Evolutionary conservation across 1,140 invertebrate species (phyloP), one percentile per base, ranked within the genome.

Genomic region (Temnothorax nylanderi): DNA sequence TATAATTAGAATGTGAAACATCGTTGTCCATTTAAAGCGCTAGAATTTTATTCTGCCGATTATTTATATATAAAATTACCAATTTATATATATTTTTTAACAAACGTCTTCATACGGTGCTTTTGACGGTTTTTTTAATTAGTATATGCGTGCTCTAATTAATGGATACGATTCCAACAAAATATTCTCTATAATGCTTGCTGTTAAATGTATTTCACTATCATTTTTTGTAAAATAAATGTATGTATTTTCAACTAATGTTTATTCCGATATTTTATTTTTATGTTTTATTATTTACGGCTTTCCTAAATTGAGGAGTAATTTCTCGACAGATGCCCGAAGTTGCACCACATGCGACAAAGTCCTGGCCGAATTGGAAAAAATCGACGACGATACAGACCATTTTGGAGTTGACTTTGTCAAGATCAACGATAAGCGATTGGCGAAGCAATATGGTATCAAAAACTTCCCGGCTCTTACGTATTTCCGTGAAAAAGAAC

Each of bases 361-460:
- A 95, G 98, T 98, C 87, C 96, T 99, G 92, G 97, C 97, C 89
- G 98, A 99, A 96, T 95, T 99, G 93, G 98, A 99, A 95, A 98
- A 98, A 95, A 99, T 99, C 93, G 98, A 99, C 96, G 98, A 99
- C 95, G 98, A 99, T 95, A 98, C 98, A 74, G 98, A 99, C 95
- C 97, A 97, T 54, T 99, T 99, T 95, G 98, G 98, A 91, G 98
- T 99, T 88, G 98, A 98, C 95, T 98, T 99, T 95, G 98, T 99
- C 85, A 99, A 99, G 96, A 98, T 99, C 94, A 98, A 98, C 96
- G 98, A 99, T 96, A 99, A 99, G 96, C 97, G 98, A 95, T 96
- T 98, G 92, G 98, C 98, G 74, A 99, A 99, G 94, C 98, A 98
- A 92, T 98, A 99, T 97, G 98, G 98, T 91, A 98, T 99, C 95